Evolutionary conservation across 1,140 invertebrate genomes (phyloP).

Genomic region (Drosophila serrata): DNA sequence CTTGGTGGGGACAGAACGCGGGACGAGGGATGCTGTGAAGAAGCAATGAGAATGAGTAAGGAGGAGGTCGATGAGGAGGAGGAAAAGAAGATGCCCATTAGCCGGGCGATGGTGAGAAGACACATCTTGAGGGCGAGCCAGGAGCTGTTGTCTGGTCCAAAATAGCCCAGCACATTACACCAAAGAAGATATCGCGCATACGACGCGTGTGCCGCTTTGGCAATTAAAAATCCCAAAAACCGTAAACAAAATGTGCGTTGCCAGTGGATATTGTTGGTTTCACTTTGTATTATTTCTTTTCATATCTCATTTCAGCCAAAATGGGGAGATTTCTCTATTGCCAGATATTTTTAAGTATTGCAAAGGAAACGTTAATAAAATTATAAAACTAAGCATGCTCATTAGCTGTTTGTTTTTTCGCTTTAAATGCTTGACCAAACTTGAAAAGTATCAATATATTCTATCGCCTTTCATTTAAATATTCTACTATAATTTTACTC

Average conservation of each 20-base stretch:
- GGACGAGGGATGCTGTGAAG: background rate
- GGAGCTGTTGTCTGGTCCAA: slow-evolving; percentile 22
- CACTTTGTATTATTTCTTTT: slow-evolving; percentile 4
- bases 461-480: background rate
- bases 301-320: slow-evolving; percentile 4
- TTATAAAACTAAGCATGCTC: background rate
- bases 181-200: slow-evolving; percentile 68
- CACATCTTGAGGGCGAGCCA: slow-evolving; percentile 62
- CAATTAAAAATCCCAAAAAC: slow-evolving; percentile 59
- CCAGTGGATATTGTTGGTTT: slow-evolving; percentile 19
- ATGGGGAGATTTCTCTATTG: no score
- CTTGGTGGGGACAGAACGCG: slow-evolving; percentile 2
- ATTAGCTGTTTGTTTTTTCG: background rate
- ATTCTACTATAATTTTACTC: slow-evolving; percentile 1
- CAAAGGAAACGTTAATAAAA: background rate
- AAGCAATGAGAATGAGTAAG: background rate
- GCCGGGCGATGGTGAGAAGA: slow-evolving; percentile 64
- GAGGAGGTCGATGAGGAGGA: background rate
- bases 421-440: background rate
- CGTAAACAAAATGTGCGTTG: slow-evolving; percentile 66
- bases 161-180: slow-evolving; percentile 54
- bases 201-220: slow-evolving; percentile 57
- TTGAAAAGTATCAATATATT: background rate
- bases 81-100: slow-evolving; percentile 48
- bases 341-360: background rate